Base-by-base conservation (phyloP, 2,113 vertebrate species). In the Thalassarche chlororhynchos region DNA sequence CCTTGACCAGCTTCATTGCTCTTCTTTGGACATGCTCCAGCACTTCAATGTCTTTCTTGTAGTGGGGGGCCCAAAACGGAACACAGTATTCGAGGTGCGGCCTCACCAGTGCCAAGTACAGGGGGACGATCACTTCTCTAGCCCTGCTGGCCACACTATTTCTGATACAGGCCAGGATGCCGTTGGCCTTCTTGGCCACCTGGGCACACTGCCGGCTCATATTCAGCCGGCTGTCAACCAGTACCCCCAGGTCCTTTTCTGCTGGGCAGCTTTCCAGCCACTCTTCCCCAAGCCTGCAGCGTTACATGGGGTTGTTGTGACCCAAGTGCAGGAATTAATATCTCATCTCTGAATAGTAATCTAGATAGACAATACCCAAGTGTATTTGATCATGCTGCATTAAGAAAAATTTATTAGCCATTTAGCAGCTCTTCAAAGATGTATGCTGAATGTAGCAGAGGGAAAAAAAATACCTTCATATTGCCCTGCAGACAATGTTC, bases 401-500 rank as follows among this genome's bases (percentile, higher is more conserved):
- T 47, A 76, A 83, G 12, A 68, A 91, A 85, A 31, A 79, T 1
- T 7, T 84, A 84, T 68, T 61, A 87, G 49, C 54, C 38, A 12
- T 57, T 90, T 49, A 86, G 54, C 49, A 91, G 34, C 52, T 86
- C 44, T 74, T 87, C 52, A 55, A 84, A 90, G 28, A 49, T 10
- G 8, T 52, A 46, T 29, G 36, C 32, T 62, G 58, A 65, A 80
- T 19, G 42, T 29, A 89, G 23, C 31, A 75, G 47, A 66, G 23
- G 17, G 3, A 2, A 29, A 36, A 44, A 42, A 58, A 40, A 84
- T 77, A 99, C 99, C 99, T 99, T 99, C 94, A 98, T 98, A 47
- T 95, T 96, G 36, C 98, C 98, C 46, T 98, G 99, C 75, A 99
- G 98, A 93, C 98, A 99, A 71, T 99, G 99, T 90, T 99, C 99